Base-by-base conservation (phyloP, 1,140 invertebrate species). In the Pogonomyrmex californicus region DNA sequence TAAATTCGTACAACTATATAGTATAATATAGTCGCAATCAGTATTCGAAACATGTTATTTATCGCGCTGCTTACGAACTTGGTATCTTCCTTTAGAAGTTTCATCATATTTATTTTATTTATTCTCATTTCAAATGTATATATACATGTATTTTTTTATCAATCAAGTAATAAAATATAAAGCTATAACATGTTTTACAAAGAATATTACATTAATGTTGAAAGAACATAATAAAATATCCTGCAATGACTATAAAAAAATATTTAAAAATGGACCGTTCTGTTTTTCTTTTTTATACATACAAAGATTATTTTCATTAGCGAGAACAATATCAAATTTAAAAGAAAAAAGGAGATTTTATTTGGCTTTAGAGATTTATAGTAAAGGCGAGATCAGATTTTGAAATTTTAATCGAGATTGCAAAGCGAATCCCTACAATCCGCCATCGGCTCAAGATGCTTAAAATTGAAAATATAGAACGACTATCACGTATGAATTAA, bases 321-420 rank as follows among this genome's bases (percentile, higher is more conserved):
- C 23, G 10, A 4, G 30, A 7, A 71, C 14, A 49, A 70, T 41
- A 44, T 77, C 33, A n/a, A 33, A 0, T 60, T 44, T 17, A 77
- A 60, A 77, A 44, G 47, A 77, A 60, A 77, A 44, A 62, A 33
- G 14, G 6, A 60, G 23, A 76, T 23, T 47, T 47, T 41, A 63
- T 49, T 41, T 65, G 63, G 4, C 12, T 66, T 79, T 78, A 36
- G 33, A 38, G 12, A 66, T 38, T 79, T 30, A 66, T 44, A 33
- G 10, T 65, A 6, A 44, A 33, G 30, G 1, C 41, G 14, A 65
- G 6, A 51, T 68, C 5, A 47, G 9, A 47, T 79, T 51, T 38
- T 51, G 1, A 66, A 68, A 79, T 66, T 68, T 68, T 81, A 70
- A 56, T 47, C 9, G 9, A 70, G 63, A 70, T 70, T 68, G 63